phyloP scores from a whole-genome alignment of 1,140 invertebrate genomes.

The Agrypnia vestita region DNA sequence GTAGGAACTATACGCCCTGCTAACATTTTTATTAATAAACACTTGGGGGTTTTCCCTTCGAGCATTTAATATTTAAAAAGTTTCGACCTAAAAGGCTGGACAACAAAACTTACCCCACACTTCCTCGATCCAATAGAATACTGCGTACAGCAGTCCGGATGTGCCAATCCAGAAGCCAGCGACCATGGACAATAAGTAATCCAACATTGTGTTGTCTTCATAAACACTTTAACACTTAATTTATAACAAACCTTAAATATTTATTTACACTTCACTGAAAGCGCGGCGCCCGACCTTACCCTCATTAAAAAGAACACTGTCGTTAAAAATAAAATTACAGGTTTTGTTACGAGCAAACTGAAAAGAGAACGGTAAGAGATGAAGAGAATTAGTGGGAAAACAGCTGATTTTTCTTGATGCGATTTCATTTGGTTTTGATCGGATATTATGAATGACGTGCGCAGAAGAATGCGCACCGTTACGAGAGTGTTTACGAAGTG shows the following conservation, averaged over 20 bases:
- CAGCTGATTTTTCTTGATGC: not conserved
- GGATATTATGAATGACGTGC: slow-evolving; percentile 9
- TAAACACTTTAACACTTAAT: slow-evolving; percentile 31
- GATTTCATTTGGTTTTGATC: not conserved
- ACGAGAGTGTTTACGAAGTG: slow-evolving; percentile 14
- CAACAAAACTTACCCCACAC: slow-evolving; percentile 72
- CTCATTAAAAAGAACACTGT: not conserved
- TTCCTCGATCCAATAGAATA: slow-evolving; percentile 74
- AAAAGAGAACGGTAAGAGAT: too few relatives aligned
- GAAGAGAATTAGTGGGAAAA: too few relatives aligned
- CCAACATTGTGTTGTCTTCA: slow-evolving; percentile 64
- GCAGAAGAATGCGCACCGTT: not conserved
- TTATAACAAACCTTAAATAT: slow-evolving; percentile 3
- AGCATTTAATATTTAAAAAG: too few relatives aligned
- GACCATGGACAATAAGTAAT: slow-evolving; percentile 68
- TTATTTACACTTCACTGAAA: slow-evolving; percentile 18
- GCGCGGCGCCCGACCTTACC: not conserved
- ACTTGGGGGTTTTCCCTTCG: too few relatives aligned
- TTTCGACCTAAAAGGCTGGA: too few relatives aligned
- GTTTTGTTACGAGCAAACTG: too few relatives aligned
- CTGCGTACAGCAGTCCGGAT: slow-evolving; percentile 72
- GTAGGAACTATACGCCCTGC: too few relatives aligned
- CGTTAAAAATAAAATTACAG: not conserved
- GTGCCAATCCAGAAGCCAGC: slow-evolving; percentile 74
- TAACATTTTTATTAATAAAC: too few relatives aligned